phyloP scores from a whole-genome alignment of 2,113 vertebrate species.

The Mirounga angustirostris region DNA sequence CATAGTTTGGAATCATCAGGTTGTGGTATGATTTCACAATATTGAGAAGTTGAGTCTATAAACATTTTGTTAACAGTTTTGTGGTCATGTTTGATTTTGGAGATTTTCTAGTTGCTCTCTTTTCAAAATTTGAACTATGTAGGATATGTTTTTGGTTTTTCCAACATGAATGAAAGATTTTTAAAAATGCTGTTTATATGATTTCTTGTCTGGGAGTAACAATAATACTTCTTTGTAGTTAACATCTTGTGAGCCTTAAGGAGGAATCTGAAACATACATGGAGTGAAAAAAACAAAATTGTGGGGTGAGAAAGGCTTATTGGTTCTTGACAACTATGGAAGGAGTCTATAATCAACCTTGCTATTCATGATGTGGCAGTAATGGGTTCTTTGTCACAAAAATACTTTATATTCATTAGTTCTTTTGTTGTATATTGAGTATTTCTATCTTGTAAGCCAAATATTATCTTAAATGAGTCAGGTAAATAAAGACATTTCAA shows the following conservation, averaged over 20 bases:
- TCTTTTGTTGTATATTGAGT: neutral
- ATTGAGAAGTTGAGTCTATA: neutral
- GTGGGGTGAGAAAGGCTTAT: conserved; percentile 1
- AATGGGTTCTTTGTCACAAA: conserved; percentile 56
- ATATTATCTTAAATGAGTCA: conserved; percentile 19
- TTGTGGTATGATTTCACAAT: conserved; percentile 19
- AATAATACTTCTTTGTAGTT: neutral
- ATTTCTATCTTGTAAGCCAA: conserved; percentile 38
- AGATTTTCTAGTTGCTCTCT: conserved; percentile 60
- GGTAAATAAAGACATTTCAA: conserved; percentile 44
- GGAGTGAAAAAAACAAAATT: conserved; percentile 9
- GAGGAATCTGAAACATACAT: conserved; percentile 41
- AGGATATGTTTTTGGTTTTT: conserved; percentile 39
- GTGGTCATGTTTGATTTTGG: conserved; percentile 55
- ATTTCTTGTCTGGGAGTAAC: conserved; percentile 7
- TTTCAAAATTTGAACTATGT: conserved; percentile 34
- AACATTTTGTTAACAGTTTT: conserved; percentile 29
- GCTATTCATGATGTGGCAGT: neutral
- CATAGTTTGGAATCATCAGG: neutral
- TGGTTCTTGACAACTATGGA: neutral
- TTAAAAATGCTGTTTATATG: neutral
- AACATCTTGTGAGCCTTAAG: conserved; percentile 12
- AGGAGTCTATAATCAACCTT: neutral
- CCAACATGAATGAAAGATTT: neutral
- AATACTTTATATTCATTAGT: conserved; percentile 35